A percentile compares a stretch with the other conserved stretches of the same genome.
Evolutionary conservation across 2,797 vertebrate species (phyloP).

Genomic region (Aldrovandia affinis): DNA sequence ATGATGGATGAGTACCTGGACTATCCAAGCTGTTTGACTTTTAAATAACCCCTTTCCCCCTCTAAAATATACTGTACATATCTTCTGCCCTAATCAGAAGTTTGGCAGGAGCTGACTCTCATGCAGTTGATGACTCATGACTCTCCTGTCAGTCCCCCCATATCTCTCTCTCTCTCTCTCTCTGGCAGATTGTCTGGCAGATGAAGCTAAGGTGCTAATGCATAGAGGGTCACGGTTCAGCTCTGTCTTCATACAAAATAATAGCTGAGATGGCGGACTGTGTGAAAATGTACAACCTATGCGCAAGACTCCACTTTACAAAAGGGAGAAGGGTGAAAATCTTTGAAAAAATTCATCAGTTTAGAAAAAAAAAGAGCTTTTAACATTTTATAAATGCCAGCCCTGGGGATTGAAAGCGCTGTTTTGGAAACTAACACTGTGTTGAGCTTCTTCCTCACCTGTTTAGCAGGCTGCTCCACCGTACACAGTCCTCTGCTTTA

Average conservation of each 20-base stretch:
- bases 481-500: not conserved
- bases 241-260: not conserved
- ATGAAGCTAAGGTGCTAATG: not conserved
- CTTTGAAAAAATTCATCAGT: not conserved
- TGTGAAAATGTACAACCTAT: not conserved
- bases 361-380: not conserved
- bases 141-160: not conserved
- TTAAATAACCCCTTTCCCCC: not conserved
- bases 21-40: not conserved
- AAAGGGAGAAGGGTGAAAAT: not conserved
- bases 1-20: constrained; percentile 12
- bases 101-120: not conserved
- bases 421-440: not conserved
- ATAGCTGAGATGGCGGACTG: not conserved
- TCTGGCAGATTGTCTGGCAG: not conserved
- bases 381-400: not conserved
- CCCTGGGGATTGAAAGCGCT: not conserved
- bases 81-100: not conserved
- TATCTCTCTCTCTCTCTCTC: not conserved
- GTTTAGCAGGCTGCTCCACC: not conserved
- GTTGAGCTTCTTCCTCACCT: not conserved
- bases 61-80: not conserved
- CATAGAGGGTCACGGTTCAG: not conserved
- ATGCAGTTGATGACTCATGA: too few species aligned
- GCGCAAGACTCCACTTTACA: not conserved